Conservation (phyloP, 2,888 invertebrate genomes). For the Xanthorhoe designata region DNA sequence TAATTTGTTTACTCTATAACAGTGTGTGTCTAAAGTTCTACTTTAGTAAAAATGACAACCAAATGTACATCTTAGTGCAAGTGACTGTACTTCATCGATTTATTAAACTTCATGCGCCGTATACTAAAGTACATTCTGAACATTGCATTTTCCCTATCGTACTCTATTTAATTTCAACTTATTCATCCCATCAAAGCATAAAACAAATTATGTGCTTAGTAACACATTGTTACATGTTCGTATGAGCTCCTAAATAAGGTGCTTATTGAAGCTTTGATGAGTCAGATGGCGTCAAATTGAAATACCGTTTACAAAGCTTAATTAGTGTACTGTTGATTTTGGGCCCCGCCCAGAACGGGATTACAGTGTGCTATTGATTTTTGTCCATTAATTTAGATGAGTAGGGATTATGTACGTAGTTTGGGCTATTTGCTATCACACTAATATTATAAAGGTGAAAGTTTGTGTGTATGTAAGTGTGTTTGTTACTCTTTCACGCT, state of each 20-base stretch:
- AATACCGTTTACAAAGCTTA: slow-evolving; percentile 49
- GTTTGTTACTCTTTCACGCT: too few species aligned
- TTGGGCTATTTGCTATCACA: not conserved
- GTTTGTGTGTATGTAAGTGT: too few species aligned
- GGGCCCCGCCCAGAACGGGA: slow-evolving; percentile 20
- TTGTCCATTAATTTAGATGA: slow-evolving; percentile 34
- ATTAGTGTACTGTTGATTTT: slow-evolving; percentile 46
- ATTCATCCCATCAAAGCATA: not conserved
- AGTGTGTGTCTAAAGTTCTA: too few species aligned
- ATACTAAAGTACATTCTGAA: too few species aligned
- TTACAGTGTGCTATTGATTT: slow-evolving; percentile 31
- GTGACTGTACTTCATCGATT: too few species aligned
- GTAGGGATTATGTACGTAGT: not conserved
- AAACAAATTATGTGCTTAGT: slow-evolving; percentile 7
- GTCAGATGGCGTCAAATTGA: slow-evolving; percentile 48
- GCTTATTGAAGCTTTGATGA: slow-evolving; percentile 37
- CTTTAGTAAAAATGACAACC: too few species aligned
- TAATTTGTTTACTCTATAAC: too few species aligned
- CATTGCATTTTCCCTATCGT: too few species aligned
- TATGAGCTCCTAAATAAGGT: slow-evolving; percentile 28
- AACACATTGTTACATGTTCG: slow-evolving; percentile 1
- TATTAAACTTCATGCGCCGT: too few species aligned
- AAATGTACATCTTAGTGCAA: too few species aligned
- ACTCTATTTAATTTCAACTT: not conserved
- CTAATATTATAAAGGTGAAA: too few species aligned